Conservation (phyloP, 2,888 invertebrate species). For the Lithophane semibrunnea region DNA sequence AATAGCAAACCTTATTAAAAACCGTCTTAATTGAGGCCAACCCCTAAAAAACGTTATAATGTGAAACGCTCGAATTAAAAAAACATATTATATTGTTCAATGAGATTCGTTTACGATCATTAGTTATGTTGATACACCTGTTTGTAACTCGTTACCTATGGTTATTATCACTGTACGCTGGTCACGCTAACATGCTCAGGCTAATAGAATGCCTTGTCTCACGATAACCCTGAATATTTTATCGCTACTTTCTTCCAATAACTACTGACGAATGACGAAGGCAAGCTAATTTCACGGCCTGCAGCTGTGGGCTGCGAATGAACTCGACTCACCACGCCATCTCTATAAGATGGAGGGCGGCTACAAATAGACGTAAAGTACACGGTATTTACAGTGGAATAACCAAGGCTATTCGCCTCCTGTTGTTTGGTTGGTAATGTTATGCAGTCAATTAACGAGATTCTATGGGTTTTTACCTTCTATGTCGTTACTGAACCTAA, state of each 20-base stretch:
- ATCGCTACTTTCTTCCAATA: conserved; percentile 73
- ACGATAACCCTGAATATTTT: conserved; percentile 80
- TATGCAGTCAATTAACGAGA: neutral
- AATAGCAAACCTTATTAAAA: conserved; percentile 59
- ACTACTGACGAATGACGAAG: conserved; percentile 74
- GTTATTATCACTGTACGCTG: conserved; percentile 65
- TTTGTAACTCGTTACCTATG: conserved; percentile 67
- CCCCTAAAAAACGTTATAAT: conserved; percentile 32
- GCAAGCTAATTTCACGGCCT: conserved; percentile 64
- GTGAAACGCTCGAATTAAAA: conserved; percentile 27
- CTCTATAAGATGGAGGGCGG: conserved; percentile 18
- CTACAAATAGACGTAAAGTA: conserved; percentile 36
- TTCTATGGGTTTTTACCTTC: neutral
- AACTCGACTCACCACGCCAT: conserved; percentile 47
- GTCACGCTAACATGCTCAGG: conserved; percentile 74
- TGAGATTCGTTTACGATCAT: conserved; percentile 36
- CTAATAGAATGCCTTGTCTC: conserved; percentile 78
- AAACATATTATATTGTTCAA: conserved; percentile 17
- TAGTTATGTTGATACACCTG: conserved; percentile 53
- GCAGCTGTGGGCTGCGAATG: conserved; percentile 41
- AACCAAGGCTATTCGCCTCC: neutral
- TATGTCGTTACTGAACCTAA: neutral
- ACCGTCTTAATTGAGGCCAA: conserved; percentile 56
- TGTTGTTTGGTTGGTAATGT: neutral
- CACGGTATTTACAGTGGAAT: conserved; percentile 1